Conservation (phyloP, 2,888 invertebrate species). For the Alloplasta piceator region DNA sequence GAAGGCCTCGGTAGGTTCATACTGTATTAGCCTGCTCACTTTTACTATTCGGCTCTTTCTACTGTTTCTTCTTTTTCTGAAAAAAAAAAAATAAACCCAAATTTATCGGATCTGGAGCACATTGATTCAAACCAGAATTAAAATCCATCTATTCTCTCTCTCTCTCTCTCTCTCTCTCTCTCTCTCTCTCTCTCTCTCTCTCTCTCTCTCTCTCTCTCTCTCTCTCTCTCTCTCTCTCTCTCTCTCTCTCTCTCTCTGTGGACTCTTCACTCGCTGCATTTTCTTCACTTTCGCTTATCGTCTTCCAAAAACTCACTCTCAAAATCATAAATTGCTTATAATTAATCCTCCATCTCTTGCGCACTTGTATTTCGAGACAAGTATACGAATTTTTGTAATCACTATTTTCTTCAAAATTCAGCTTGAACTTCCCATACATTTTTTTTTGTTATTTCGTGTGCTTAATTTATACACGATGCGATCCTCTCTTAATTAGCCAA, state of each 20-base stretch:
- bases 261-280: constrained; percentile 39
- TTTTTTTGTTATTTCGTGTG: constrained; percentile 47
- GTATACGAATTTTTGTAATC: constrained; percentile 6
- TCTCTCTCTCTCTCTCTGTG: constrained; percentile 31
- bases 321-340: constrained; percentile 39
- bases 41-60: constrained; percentile 56
- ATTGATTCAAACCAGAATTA: constrained; percentile 35
- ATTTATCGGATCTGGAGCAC: constrained; percentile 26
- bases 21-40: constrained; percentile 81
- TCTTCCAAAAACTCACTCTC: constrained; percentile 30
- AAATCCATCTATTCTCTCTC: constrained; percentile 26
- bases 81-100: constrained; percentile 29
- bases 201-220: constrained; percentile 34
- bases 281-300: constrained; percentile 51
- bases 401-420: constrained; percentile 1
- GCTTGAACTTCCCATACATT: not conserved
- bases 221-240: constrained; percentile 31
- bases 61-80: constrained; percentile 38
- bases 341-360: constrained; percentile 4
- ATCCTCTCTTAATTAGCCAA: no score
- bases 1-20: constrained; percentile 86
- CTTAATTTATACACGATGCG: no score
- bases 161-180: constrained; percentile 31
- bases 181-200: constrained; percentile 21
- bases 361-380: constrained; percentile 64